A percentile compares a stretch with the other conserved stretches of the same genome.
Evolutionary conservation across 2,113 vertebrate genomes (phyloP).

Genomic region (Picathartes gymnocephalus): DNA sequence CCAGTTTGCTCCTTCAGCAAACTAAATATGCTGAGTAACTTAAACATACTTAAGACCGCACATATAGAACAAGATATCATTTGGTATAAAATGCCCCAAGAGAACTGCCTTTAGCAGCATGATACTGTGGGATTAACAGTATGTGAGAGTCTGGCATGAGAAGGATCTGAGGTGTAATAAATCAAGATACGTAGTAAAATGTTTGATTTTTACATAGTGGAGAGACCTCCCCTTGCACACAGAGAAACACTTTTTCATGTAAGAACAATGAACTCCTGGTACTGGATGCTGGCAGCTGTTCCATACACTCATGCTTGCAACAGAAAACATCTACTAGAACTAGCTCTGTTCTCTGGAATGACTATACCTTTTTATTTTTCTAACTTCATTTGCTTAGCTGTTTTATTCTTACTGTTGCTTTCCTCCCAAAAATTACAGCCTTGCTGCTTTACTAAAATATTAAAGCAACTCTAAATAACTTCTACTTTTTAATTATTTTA

Average conservation of each 20-base stretch:
- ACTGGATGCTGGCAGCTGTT: neutral
- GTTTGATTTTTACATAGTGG: neutral
- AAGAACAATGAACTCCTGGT: slow-evolving; percentile 2
- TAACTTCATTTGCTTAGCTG: neutral
- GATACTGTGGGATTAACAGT: neutral
- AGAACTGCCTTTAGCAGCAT: neutral
- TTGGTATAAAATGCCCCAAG: neutral
- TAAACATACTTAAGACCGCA: neutral
- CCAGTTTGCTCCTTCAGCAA: neutral
- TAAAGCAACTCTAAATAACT: neutral
- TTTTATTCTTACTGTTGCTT: neutral
- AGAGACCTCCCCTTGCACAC: neutral
- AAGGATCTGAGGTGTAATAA: neutral
- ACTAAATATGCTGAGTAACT: neutral
- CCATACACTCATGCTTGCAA: neutral
- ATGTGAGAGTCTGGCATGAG: neutral
- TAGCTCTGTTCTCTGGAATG: neutral
- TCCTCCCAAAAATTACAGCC: neutral
- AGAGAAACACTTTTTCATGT: neutral
- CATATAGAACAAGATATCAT: neutral
- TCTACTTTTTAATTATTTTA: neutral
- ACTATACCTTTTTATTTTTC: neutral
- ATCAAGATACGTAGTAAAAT: neutral
- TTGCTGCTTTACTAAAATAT: neutral
- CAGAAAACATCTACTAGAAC: neutral